A percentile compares a stretch with the other conserved stretches of the same genome.
Conservation (phyloP, 2,888 invertebrate species). For the Callinectes sapidus region DNA sequence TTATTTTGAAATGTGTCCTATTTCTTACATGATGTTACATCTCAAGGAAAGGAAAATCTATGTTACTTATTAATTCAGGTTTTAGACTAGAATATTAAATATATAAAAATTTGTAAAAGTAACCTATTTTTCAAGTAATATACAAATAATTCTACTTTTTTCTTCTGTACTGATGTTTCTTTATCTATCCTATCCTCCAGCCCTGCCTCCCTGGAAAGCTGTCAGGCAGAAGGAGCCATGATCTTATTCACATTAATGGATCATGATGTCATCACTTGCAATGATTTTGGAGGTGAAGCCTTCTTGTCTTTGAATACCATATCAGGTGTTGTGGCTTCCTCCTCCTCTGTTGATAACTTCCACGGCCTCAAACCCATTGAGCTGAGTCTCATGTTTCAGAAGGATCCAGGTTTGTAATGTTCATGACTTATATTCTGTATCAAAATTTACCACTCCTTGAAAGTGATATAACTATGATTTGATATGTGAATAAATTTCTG, state of each 20-base stretch:
- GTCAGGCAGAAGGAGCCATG: constrained; percentile 87
- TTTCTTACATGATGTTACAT: neutral
- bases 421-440: neutral
- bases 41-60: neutral
- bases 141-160: neutral
- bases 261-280: constrained; percentile 95
- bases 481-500: no score
- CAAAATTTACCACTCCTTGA: neutral
- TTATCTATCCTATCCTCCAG: constrained; percentile 75
- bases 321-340: constrained; percentile 86
- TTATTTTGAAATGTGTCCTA: neutral
- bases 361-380: constrained; percentile 91
- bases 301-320: constrained; percentile 88
- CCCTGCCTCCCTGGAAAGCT: constrained; percentile 87
- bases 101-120: neutral
- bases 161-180: neutral
- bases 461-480: no score
- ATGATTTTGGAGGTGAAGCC: constrained; percentile 98
- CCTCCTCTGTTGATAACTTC: constrained; percentile 87
- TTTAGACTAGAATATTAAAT: neutral
- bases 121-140: neutral
- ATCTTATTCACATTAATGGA: constrained; percentile 97
- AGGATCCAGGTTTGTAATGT: constrained; percentile 83
- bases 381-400: constrained; percentile 90
- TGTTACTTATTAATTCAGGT: neutral